Evolutionary conservation across 2,797 vertebrate species (phyloP), one percentile per base, ranked within the genome.

Genomic region (Smutsia temminckii): DNA sequence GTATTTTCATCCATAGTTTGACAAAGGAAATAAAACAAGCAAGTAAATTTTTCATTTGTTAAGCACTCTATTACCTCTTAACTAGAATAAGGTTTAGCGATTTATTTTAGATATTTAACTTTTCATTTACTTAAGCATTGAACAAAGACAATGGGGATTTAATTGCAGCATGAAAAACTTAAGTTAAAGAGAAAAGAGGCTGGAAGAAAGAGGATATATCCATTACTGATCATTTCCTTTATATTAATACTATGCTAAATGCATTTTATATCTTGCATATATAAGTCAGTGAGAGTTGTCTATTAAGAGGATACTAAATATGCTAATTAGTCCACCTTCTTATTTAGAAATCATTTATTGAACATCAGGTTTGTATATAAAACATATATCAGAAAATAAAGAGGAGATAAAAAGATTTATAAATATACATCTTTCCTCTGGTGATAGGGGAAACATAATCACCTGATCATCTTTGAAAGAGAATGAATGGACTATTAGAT

Each of bases 321-420:
- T 88, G 55, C 9, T 83, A 34, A 77, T 71, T 87, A 81, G 11
- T 71, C 75, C 25, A 55, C 40, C 23, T 23, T 80, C 29, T 69
- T 80, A 68, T 57, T 85, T 85, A 81, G 27, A 93, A 96, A 75
- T 77, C 11, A 89, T 74, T 89, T 80, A 59, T 75, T 72, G 37
- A 85, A 37, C 9, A 71, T 71, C 7, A 66, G 27, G 2, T 71
- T 64, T 89, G 17, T 75, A 4, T 63, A 75, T 8, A 75, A 94
- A 92, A 89, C 8, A 69, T 53, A 27, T 14, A 69, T 29, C 12
- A 49, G 64, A 29, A 57, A 14, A 57, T 66, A 90, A 71, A 85
- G 57, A n/a, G n/a, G 40, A n/a, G n/a, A 14, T 40, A 80, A 79
- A 90, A 57, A n/a, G n/a, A 49, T 49, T 8, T 80, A 6, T 64